Evolutionary conservation across 1,140 invertebrate species (phyloP).

Genomic region (Microplitis mediator): DNA sequence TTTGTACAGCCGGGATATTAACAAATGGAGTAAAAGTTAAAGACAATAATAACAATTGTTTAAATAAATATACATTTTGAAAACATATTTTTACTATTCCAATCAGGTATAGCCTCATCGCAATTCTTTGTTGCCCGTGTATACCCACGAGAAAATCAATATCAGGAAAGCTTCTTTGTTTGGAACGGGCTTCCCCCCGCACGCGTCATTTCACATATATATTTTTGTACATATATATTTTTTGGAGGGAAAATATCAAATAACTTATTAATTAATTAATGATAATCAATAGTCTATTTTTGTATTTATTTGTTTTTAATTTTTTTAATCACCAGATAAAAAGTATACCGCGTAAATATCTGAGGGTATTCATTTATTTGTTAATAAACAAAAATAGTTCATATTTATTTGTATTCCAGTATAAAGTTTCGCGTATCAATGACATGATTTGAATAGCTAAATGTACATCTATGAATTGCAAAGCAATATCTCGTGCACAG

Average conservation of each 20-base stretch:
- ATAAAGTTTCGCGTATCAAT: no score
- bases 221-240: no score
- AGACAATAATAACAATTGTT: background rate
- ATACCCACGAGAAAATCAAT: slow-evolving; percentile 53
- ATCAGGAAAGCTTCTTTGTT: slow-evolving; percentile 51
- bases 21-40: background rate
- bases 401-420: no score
- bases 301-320: background rate
- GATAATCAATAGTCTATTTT: no score
- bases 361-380: background rate
- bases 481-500: no score
- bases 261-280: background rate
- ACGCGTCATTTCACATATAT: slow-evolving; percentile 8
- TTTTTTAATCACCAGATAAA: background rate
- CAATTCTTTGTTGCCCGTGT: slow-evolving; percentile 48
- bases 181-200: slow-evolving; percentile 31
- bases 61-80: background rate
- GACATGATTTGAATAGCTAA: no score
- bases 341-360: background rate
- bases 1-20: no score
- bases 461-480: no score
- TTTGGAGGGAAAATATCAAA: slow-evolving; percentile 29
- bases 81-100: background rate
- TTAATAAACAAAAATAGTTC: no score
- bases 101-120: slow-evolving; percentile 19